A percentile compares a stretch with the other conserved stretches of the same genome.
phyloP scores from a whole-genome alignment of 2,888 invertebrate genomes.

The Cynaeus angustus region DNA sequence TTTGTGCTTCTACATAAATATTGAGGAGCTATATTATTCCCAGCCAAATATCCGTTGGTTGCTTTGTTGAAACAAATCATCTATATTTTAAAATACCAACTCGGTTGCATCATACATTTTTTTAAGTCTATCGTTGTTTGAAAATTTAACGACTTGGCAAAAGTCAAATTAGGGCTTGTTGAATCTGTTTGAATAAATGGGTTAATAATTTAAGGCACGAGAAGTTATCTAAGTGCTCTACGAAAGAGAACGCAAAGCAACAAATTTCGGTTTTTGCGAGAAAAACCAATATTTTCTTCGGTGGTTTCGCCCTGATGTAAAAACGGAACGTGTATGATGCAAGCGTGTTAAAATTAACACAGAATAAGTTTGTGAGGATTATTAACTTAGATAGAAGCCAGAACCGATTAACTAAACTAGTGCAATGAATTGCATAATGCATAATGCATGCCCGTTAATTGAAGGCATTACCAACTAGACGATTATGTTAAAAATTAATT shows the following conservation, averaged over 20 bases:
- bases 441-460: constrained; percentile 18
- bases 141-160: constrained; percentile 20
- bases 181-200: constrained; percentile 9
- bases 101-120: constrained; percentile 42
- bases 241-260: constrained; percentile 3
- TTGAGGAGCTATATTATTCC: constrained; percentile 45
- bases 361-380: constrained; percentile 4
- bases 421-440: constrained; percentile 7
- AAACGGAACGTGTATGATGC: constrained; percentile 2
- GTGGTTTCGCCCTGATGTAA: background rate
- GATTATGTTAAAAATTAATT: constrained; percentile 45
- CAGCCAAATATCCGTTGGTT: constrained; percentile 45
- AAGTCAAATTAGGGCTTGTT: constrained; percentile 23
- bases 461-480: constrained; percentile 33
- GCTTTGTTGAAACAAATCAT: constrained; percentile 7
- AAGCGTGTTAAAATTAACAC: background rate
- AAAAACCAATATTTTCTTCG: constrained; percentile 5
- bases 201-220: constrained; percentile 40
- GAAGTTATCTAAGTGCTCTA: constrained; percentile 32
- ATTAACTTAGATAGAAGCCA: background rate
- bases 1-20: constrained; percentile 52
- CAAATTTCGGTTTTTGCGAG: constrained; percentile 8
- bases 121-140: constrained; percentile 19
- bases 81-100: constrained; percentile 1
- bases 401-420: constrained; percentile 21